Conservation (phyloP, 2,797 vertebrate species). For the Poeciliopsis paucimaculata region DNA sequence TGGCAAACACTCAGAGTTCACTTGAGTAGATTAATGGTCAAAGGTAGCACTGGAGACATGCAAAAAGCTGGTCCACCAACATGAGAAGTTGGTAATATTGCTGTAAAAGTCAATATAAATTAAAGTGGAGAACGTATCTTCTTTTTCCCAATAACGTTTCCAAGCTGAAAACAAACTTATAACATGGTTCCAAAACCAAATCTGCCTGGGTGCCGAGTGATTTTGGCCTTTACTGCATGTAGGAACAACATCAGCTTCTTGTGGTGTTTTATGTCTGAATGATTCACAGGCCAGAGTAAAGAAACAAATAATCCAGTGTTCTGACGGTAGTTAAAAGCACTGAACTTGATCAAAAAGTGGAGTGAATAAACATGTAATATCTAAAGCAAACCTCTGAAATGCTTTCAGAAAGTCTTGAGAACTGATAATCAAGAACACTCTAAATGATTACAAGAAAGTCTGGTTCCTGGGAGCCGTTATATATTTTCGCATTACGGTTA, state of each 20-base stretch:
- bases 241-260: background rate
- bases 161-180: background rate
- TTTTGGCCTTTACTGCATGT: background rate
- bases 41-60: background rate
- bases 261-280: background rate
- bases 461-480: background rate
- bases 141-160: background rate
- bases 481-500: background rate
- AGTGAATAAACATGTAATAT: background rate
- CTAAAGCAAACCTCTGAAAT: background rate
- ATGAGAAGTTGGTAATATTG: background rate
- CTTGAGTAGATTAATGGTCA: background rate
- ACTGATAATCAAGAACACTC: background rate
- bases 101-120: background rate
- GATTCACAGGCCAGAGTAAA: background rate
- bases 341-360: background rate
- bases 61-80: background rate
- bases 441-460: slow-evolving; percentile 3
- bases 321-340: background rate
- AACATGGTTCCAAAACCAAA: background rate
- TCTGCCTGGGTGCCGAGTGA: background rate
- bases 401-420: background rate
- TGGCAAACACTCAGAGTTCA: background rate
- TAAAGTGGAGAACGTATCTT: background rate
- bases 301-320: background rate